Base-by-base conservation (phyloP, 37 sponge, comb jelly and placozoan genomes). In the Chondrosia reniformis region DNA sequence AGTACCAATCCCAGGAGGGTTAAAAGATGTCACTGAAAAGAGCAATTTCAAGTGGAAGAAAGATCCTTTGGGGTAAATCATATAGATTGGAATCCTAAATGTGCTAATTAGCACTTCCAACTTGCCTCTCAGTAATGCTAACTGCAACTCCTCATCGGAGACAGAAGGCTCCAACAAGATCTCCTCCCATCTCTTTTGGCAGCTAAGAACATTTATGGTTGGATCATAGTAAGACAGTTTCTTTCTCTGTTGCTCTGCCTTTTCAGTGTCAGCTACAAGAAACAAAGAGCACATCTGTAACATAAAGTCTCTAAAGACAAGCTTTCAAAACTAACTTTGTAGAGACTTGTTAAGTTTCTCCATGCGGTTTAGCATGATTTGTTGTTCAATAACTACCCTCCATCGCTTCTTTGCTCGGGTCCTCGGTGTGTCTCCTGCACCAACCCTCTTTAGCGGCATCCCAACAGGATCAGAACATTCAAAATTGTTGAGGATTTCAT, bases 351-450 rank as follows among this genome's bases (percentile, higher is more conserved):
- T 91, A 1, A 64, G 45, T 45, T 77, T 92, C 28, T 86, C 79
- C 84, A 93, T 80, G 34, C 82, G 55, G 19, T 78, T 76, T 63
- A 93, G 69, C 66, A 83, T 37, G 0, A 94, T 74, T 62, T 91
- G 86, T 63, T 94, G 89, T 9, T 87, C 38, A 17, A 94, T 88
- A 44, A 88, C 89, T 38, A 56, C 63, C 77, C 62, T 42, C 95
- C 95, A 94, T 46, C 84, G 54, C 55, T 67, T 21, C 37, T 75
- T 45, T 4, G 75, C 75, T 55, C 34, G 30, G 40, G 67, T 83
- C 37, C 46, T 75, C 10, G 57, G 63, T 13, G 40, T 2, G 31
- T 58, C 74, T 37, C 15, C 30, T n/a, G 7, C 34, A 27, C 46
- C 76, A 13, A 76, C 21, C 5, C 2, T 76, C 37, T 55, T 7